Evolutionary conservation across 2,888 invertebrate genomes (phyloP).

Genomic region (Pogonocherus hispidulus): DNA sequence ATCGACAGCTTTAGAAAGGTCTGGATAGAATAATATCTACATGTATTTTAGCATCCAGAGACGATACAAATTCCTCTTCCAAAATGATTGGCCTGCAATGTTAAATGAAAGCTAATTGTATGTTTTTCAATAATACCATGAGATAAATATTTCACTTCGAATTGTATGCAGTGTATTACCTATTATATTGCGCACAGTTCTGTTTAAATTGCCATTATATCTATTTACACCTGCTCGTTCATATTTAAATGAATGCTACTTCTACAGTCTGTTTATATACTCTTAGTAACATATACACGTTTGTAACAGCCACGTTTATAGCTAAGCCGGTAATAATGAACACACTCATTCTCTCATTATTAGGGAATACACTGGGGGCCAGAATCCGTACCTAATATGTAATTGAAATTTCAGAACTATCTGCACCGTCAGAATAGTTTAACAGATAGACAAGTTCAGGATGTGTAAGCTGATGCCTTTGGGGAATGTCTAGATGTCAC

Average conservation of each 20-base stretch:
- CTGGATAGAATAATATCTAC: too few relatives aligned
- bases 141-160: too few relatives aligned
- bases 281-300: not conserved
- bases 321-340: not conserved
- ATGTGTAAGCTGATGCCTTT: conserved; percentile 7
- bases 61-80: too few relatives aligned
- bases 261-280: not conserved
- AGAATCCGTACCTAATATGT: conserved; percentile 8
- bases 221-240: not conserved
- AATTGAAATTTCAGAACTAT: conserved; percentile 20
- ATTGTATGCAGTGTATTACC: too few relatives aligned
- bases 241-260: not conserved
- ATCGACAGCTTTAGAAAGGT: too few relatives aligned
- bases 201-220: not conserved
- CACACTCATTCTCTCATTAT: not conserved
- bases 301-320: not conserved
- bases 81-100: too few relatives aligned
- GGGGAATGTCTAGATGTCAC: not conserved
- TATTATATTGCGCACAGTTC: not conserved
- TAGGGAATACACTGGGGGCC: not conserved
- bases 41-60: too few relatives aligned
- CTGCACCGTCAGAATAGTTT: conserved; percentile 5
- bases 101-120: too few relatives aligned
- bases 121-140: too few relatives aligned
- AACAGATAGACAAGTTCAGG: conserved; percentile 1